Conservation (phyloP, 2,113 vertebrate genomes). For the Todiramphus saurophagus region DNA sequence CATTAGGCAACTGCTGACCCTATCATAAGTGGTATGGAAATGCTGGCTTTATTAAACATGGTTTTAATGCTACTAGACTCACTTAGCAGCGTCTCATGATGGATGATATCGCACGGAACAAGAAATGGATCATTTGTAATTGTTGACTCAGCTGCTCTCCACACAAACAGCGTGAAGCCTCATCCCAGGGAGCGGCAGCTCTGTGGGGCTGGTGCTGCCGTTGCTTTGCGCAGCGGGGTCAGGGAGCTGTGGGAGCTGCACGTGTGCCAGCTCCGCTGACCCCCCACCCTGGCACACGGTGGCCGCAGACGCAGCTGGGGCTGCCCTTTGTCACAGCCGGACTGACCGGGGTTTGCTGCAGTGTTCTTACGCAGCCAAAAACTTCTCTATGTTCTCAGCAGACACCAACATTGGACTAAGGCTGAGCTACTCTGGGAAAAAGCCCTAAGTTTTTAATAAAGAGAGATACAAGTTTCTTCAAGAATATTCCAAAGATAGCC, state of each 20-base stretch:
- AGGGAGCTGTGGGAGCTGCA: accelerated
- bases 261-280: neutral
- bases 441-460: too few species aligned
- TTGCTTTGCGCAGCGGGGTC: too few species aligned
- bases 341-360: too few species aligned
- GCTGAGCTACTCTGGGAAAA: too few species aligned
- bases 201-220: accelerated
- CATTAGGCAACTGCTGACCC: neutral
- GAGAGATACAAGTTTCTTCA: neutral
- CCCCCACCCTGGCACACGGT: accelerated
- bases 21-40: neutral
- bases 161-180: too few species aligned
- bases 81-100: neutral
- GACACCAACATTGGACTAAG: too few species aligned
- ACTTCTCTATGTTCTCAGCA: too few species aligned
- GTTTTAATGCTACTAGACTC: neutral
- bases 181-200: neutral
- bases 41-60: neutral
- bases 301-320: accelerated
- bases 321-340: too few species aligned
- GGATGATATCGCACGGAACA: neutral
- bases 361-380: too few species aligned
- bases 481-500: neutral
- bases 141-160: neutral
- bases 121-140: neutral